A percentile compares a stretch with the other conserved stretches of the same genome.
Evolutionary conservation across 2,113 vertebrate species (phyloP).

Genomic region (Heterotis niloticus): DNA sequence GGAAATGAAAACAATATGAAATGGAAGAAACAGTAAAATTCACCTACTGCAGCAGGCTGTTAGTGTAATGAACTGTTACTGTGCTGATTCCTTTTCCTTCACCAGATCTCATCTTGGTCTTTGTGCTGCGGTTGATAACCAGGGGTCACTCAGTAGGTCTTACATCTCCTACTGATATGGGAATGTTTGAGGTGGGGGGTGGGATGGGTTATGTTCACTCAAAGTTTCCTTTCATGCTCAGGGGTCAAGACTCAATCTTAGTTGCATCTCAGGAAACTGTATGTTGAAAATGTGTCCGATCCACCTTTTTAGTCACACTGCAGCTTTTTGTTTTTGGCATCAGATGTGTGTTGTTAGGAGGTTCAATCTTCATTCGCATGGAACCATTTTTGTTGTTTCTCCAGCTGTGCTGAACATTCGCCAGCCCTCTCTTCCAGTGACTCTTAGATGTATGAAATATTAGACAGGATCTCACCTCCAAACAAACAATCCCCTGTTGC

Average conservation of each 20-base stretch:
- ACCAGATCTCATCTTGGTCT: neutral
- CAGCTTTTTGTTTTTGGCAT: neutral
- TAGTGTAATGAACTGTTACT: no score
- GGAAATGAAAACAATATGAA: no score
- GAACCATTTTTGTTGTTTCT: slow-evolving; percentile 9
- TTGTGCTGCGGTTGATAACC: neutral
- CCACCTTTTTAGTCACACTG: neutral
- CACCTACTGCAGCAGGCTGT: no score
- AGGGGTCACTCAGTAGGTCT: neutral
- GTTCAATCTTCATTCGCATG: neutral
- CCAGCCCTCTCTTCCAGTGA: neutral
- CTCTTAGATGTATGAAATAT: no score
- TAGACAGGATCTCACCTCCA: no score
- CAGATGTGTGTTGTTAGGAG: neutral
- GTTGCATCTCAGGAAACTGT: no score
- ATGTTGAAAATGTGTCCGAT: no score
- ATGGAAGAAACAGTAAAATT: no score
- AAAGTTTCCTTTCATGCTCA: no score
- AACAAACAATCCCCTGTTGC: neutral
- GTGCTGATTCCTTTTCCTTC: neutral
- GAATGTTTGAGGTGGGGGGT: neutral
- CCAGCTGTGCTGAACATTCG: neutral
- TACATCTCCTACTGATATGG: slow-evolving; percentile 22
- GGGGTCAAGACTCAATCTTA: no score
- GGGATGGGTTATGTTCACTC: neutral